Base-by-base conservation (phyloP, 2,888 invertebrate species). In the Nomada fucata region DNA sequence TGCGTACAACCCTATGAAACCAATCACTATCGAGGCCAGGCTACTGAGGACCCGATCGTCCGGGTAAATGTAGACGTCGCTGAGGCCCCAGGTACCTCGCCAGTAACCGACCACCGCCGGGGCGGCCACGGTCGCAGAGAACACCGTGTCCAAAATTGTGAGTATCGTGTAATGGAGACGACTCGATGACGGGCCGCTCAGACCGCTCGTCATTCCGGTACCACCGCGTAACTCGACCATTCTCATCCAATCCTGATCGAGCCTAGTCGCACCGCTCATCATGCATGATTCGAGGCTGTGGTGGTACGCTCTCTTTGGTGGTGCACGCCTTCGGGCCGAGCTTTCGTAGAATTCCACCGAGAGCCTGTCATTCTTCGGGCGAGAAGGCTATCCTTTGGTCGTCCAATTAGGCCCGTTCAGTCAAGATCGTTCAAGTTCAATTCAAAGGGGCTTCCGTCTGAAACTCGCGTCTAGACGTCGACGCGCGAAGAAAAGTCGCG, bases 41-140 rank as follows among this genome's bases (percentile, higher is more conserved):
- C 96, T 96, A 89, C 97, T 97, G 63, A 95, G 89, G 5, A 95
- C 94, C 7, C 94, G 93, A 78, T 95, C 93, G 0, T 95, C 94
- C 0, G 97, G 96, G 86, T 96, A 95, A 76, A 97, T 95, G 93
- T 97, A 96, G 70, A 96, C 92, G 91, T 96, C 97, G 95, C 97
- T 96, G 69, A 98, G 95, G 63, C 95, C 95, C 97, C 98, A 98
- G 64, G 97, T 97, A 85, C 97, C 97, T 84, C 98, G 95, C 98
- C 98, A 98, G 94, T 97, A 97, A 83, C 96, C 96, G 76, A 98
- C 97, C 67, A 98, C 97, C 75, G 96, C 96, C 15, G 98, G 97
- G 2, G 97, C 96, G 23, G 97, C 96, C 52, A 98, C 95, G 15
- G 95, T 91, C 86, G 96, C 95, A 70, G 97, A 96, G 92, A 98